Conservation (phyloP, 2,888 invertebrate species). For the Oithona nana region DNA sequence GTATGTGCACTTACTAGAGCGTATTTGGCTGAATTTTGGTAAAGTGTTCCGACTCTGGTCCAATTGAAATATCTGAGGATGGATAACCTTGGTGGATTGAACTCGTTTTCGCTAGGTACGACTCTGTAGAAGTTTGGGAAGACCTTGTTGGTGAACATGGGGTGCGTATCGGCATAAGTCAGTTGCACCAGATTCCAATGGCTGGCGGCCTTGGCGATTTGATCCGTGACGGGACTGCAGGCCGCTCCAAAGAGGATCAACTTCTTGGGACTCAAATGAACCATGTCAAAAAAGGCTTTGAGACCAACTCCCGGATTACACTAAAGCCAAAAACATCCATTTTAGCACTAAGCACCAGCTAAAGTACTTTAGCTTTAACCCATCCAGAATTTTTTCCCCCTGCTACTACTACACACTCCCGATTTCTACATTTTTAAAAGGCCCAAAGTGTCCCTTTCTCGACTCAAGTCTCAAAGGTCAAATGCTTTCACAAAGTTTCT, state of each 20-base stretch:
- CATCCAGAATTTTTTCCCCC: too few relatives aligned
- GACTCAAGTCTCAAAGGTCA: too few relatives aligned
- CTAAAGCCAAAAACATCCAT: slow-evolving; percentile 30
- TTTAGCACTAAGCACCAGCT: too few relatives aligned
- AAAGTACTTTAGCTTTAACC: too few relatives aligned
- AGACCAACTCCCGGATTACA: slow-evolving; percentile 85
- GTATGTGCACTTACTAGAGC: slow-evolving; percentile 45
- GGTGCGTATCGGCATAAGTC: slow-evolving; percentile 89
- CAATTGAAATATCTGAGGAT: slow-evolving; percentile 70
- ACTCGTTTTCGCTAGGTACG: slow-evolving; percentile 87
- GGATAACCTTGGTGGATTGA: slow-evolving; percentile 74
- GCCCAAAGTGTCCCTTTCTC: too few relatives aligned
- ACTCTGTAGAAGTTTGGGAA: slow-evolving; percentile 93
- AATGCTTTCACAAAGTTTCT: too few relatives aligned
- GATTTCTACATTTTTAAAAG: too few relatives aligned
- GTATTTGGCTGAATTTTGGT: slow-evolving; percentile 84
- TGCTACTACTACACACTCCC: too few relatives aligned
- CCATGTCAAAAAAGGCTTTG: slow-evolving; percentile 89
- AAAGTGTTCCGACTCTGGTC: slow-evolving; percentile 90
- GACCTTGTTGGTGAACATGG: slow-evolving; percentile 79
- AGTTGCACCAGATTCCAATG: slow-evolving; percentile 94
- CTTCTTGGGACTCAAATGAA: slow-evolving; percentile 74
- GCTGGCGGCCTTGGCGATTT: slow-evolving; percentile 86
- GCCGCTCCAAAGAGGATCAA: slow-evolving; percentile 90
- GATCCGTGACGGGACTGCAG: slow-evolving; percentile 88